Evolutionary conservation across 2,797 vertebrate genomes (phyloP).

Genomic region (Halcyon smyrnensis): DNA sequence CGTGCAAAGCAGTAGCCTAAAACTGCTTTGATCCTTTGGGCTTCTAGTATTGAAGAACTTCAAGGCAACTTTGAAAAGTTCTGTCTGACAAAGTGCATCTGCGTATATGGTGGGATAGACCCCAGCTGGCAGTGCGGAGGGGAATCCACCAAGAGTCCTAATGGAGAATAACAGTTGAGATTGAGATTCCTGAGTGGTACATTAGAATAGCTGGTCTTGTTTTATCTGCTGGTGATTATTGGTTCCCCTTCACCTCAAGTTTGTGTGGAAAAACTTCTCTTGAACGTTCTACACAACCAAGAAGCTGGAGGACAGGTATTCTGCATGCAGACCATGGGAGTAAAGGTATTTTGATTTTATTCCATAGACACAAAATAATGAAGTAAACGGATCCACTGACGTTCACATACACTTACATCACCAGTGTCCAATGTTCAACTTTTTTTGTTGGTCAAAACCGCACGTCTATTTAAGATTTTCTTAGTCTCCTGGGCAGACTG

Average conservation of each 20-base stretch:
- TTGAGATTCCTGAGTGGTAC: neutral
- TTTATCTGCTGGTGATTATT: neutral
- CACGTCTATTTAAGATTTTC: neutral
- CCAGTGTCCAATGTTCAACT: neutral
- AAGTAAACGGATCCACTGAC: neutral
- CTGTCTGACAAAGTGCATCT: neutral
- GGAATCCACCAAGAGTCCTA: neutral
- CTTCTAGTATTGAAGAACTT: neutral
- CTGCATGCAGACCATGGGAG: neutral
- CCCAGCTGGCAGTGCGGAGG: neutral
- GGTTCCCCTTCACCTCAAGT: neutral
- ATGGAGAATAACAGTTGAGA: neutral
- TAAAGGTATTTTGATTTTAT: neutral
- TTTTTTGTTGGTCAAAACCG: neutral
- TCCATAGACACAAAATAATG: neutral
- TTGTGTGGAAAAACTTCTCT: neutral
- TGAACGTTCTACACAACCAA: neutral
- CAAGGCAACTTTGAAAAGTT: neutral
- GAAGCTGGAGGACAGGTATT: neutral
- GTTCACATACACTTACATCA: neutral
- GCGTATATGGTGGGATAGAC: neutral
- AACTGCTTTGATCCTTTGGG: neutral
- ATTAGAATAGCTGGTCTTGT: neutral
- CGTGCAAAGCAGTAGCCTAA: neutral
- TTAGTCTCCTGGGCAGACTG: neutral